Evolutionary conservation across 2,113 vertebrate genomes (phyloP), one percentile per base, ranked within the genome.

Genomic region (Ailurus styani): DNA sequence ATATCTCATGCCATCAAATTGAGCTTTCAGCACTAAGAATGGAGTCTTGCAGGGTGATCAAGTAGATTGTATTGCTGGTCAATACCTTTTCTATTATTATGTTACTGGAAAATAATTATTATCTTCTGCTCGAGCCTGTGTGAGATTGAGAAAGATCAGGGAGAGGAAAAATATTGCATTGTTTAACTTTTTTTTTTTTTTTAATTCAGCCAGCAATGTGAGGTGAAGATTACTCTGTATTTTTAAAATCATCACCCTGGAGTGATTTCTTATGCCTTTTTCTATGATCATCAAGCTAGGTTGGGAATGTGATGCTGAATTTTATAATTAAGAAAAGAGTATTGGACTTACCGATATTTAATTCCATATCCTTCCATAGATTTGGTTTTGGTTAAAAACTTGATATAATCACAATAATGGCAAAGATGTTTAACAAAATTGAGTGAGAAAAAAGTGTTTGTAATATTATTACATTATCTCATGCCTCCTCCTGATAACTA

Each of bases 1-100:
- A 95, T 96, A 89, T 66, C 84, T 90, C 87, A 81, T 70, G 81
- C 90, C 92, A 93, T 95, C 93, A 90, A 78, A 97, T 83, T 85
- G 95, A 96, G 85, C 93, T 96, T 94, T 94, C 75, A 45, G 55
- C 40, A 70, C 90, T 82, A 13, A 97, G 81, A 96, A 79, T 96
- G 93, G 85, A 96, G 92, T 95, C 92, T 75, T 55, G n/a, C 40
- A 11, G 84, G 73, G 87, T 94, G 97, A 96, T 97, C 97, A 94
- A 97, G 95, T 90, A 96, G 93, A 97, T 91, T 93, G 95, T 79
- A 82, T 95, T 85, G 40, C 92, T 96, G 90, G 96, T 98, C 98
- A 98, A 96, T 98, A 97, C 68, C 94, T 94, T 95, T 95, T 92
- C 97, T 95, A 85, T 98, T 98, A 97, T 97, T 97, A 96, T 94